phyloP scores from a whole-genome alignment of 1,140 invertebrate species.

The Adelges cooleyi region DNA sequence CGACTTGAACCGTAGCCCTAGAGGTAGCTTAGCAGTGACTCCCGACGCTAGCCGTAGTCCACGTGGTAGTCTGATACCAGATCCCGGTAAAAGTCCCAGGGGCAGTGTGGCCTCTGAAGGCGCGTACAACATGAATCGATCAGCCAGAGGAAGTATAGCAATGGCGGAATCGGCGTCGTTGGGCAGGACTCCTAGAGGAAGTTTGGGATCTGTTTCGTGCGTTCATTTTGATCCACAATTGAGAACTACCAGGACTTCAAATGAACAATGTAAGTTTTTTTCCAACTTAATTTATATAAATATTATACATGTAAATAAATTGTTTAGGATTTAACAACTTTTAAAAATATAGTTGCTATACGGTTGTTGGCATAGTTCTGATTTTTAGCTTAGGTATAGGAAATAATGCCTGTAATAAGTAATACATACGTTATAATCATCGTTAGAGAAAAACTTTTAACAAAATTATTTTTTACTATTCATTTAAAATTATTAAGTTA shows the following conservation, averaged over 20 bases:
- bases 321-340: too few relatives aligned
- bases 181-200: conserved; percentile 43
- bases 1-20: conserved; percentile 31
- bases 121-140: conserved; percentile 43
- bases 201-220: conserved; percentile 31
- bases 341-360: too few relatives aligned
- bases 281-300: too few relatives aligned
- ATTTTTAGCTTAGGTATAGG: too few relatives aligned
- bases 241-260: background rate
- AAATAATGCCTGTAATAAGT: too few relatives aligned
- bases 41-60: conserved; percentile 37
- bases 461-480: too few relatives aligned
- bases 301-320: too few relatives aligned
- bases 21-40: conserved; percentile 32
- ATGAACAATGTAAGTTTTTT: background rate
- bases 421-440: too few relatives aligned
- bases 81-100: conserved; percentile 42
- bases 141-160: conserved; percentile 36
- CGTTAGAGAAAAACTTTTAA: too few relatives aligned
- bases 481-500: too few relatives aligned
- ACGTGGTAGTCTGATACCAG: conserved; percentile 41
- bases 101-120: conserved; percentile 47
- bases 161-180: conserved; percentile 15
- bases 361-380: too few relatives aligned
- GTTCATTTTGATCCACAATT: conserved; percentile 16